These are phyloP conservation scores for Corapipo altera DNA, from an alignment of 2,113 vertebrate genomes.

Conservation along the genomic window DNA sequence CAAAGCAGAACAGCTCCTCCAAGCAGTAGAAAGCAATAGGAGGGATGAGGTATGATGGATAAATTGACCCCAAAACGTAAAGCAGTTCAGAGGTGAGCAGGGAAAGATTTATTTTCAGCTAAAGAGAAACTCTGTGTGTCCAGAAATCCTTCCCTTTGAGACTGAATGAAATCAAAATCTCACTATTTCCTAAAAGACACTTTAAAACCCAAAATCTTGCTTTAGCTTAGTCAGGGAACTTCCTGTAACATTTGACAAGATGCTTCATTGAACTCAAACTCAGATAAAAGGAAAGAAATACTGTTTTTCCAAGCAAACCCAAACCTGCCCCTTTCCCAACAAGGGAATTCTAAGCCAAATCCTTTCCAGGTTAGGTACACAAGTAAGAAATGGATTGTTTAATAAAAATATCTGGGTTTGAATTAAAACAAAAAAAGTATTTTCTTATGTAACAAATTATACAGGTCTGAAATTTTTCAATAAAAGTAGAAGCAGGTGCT, in stretches of 20 bases:
- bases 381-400: not conserved
- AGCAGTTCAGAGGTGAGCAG: not conserved
- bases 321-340: not conserved
- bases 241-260: not conserved
- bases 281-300: not conserved
- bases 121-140: not conserved
- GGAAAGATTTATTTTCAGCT: not conserved
- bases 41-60: not conserved
- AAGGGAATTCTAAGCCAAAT: not conserved
- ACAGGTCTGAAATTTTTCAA: not conserved
- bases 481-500: not conserved
- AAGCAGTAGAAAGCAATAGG: accelerated
- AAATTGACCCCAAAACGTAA: not conserved
- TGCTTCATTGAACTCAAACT: not conserved
- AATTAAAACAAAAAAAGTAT: not conserved
- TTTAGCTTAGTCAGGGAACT: not conserved
- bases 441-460: not conserved
- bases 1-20: not conserved
- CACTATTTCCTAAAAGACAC: not conserved
- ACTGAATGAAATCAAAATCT: not conserved
- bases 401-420: not conserved
- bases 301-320: not conserved
- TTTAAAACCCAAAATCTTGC: not conserved
- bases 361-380: not conserved
- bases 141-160: not conserved